These are phyloP conservation scores for Xyrichtys novacula DNA, from an alignment of 2,797 vertebrate genomes.

Conservation along the genomic window DNA sequence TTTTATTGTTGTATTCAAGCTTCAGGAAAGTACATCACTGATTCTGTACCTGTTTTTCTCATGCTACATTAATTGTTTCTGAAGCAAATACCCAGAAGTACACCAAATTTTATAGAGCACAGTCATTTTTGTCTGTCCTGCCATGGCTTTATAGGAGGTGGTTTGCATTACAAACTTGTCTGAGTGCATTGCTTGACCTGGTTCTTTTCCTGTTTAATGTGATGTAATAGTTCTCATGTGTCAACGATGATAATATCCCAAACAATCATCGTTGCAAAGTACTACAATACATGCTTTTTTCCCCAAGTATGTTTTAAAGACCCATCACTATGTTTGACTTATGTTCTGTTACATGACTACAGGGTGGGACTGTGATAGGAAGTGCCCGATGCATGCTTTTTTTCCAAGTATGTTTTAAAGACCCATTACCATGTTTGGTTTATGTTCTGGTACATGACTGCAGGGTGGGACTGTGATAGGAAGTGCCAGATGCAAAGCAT, in stretches of 20 bases:
- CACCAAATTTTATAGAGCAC: neutral
- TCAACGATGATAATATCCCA: neutral
- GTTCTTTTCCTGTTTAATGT: neutral
- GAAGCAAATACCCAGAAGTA: neutral
- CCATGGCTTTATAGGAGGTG: neutral
- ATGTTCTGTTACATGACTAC: conserved; percentile 18
- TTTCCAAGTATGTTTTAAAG: neutral
- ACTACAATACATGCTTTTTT: neutral
- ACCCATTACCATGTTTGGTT: neutral
- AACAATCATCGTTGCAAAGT: neutral
- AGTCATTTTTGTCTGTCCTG: too few relatives aligned
- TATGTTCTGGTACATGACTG: conserved; percentile 4
- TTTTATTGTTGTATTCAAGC: neutral
- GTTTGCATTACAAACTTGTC: neutral
- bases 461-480: conserved; percentile 96
- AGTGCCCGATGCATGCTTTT: conserved; percentile 90
- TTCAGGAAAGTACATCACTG: neutral
- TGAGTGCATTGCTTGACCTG: neutral
- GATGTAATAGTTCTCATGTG: neutral
- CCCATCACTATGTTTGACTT: neutral
- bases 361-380: conserved; percentile 96
- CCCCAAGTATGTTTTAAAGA: neutral
- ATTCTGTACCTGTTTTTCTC: neutral
- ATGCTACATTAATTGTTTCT: neutral
- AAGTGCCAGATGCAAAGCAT: conserved; percentile 94